Conservation (phyloP, 2,888 invertebrate species). For the Heteropelma amictum region DNA sequence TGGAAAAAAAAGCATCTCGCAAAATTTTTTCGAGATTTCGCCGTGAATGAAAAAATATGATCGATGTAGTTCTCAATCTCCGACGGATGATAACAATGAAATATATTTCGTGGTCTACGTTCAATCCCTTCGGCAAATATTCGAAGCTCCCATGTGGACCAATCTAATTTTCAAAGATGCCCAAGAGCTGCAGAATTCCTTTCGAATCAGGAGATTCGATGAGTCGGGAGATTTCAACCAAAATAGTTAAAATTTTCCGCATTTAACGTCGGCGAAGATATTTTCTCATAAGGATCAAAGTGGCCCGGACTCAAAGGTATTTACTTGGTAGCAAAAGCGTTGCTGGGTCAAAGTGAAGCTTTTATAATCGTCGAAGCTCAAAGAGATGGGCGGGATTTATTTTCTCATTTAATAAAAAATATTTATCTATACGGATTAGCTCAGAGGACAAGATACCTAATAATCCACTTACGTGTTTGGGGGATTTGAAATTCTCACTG, state of each 20-base stretch:
- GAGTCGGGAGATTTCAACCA: neutral
- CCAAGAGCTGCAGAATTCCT: neutral
- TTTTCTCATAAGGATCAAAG: neutral
- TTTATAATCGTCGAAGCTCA: neutral
- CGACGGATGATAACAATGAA: slow-evolving; percentile 40
- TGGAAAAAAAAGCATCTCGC: neutral
- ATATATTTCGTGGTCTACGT: slow-evolving; percentile 34
- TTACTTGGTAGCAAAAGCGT: neutral
- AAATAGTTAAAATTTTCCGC: slow-evolving; percentile 1
- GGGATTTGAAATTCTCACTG: too few relatives aligned
- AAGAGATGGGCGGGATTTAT: neutral
- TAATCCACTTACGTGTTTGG: too few relatives aligned
- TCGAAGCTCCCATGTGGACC: neutral
- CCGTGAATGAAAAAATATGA: slow-evolving; percentile 25
- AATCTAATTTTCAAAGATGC: slow-evolving; percentile 6
- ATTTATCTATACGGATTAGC: too few relatives aligned
- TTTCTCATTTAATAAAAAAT: neutral
- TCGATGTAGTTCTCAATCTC: slow-evolving; percentile 40
- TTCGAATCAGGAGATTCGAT: neutral
- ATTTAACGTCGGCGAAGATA: neutral
- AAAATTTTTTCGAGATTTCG: neutral
- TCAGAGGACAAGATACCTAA: too few relatives aligned
- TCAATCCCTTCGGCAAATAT: neutral
- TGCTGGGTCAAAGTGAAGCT: neutral
- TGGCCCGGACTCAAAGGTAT: neutral